Base-by-base conservation (phyloP, 2,113 vertebrate species). In the Ictidomys tridecemlineatus region DNA sequence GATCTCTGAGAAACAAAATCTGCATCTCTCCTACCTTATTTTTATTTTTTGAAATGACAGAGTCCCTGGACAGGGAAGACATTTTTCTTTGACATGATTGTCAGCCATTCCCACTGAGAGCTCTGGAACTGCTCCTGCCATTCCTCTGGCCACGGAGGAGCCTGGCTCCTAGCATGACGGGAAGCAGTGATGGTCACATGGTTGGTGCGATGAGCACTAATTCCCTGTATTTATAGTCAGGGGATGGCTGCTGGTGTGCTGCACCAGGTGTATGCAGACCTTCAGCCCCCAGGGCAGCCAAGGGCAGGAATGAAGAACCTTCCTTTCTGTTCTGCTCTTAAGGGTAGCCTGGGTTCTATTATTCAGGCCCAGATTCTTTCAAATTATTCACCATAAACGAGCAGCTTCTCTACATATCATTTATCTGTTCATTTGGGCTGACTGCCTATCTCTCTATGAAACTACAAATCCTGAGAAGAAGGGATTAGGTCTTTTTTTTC, bases 261-360 rank as follows among this genome's bases (percentile, higher is more conserved):
- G 37, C 3, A 8, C 9, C 24, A n/a, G 17, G 8, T 13, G 26
- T 26, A 63, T 11, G 10, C 1, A 12, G 4, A 12, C 5, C 32
- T 37, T 53, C 37, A 69, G 34, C 12, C 20, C n/a, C 76, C 16
- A 5, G 24, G 10, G 14, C 37, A 53, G 53, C 34, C 16, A 32
- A 18, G 24, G n/a, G 9, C 4, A 56, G 61, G 12, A 10, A 7
- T 74, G 24, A 28, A 73, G 26, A 91, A 45, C 3, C 28, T 51
- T 3, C 5, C 14, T 12, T 51, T 80, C 39, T n/a, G 6, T 4
- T 42, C 16, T 85, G 65, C 45, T 94, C 37, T 30, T 76, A 20
- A 45, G 67, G 14, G 42, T 16, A 18, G 48, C 39, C 9, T 24
- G 30, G 45, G 9, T 74, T 86, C 67, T 42, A 2, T 16, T 70